Base-by-base conservation (phyloP, 1,140 invertebrate species). In the Colletes gigas region DNA sequence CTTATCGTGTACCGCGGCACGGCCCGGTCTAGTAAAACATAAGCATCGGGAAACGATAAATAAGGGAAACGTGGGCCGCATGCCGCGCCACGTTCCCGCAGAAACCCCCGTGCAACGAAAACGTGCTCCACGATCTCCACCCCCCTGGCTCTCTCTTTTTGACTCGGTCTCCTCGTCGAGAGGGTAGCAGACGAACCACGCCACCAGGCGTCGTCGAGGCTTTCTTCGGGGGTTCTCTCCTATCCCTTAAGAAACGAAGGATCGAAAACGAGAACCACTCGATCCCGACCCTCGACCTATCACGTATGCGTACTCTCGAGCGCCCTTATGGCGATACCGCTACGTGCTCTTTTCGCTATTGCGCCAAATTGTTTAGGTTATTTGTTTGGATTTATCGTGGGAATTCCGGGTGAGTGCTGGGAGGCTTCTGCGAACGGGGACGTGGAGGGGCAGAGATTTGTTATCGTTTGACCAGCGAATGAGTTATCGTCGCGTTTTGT, bases 41-140 rank as follows among this genome's bases (percentile, higher is more conserved):
- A 93, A 93, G 92, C 92, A 93, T 93, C 88, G 92, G 90, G 92
- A 92, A 93, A 93, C 92, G 92, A 93, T 93, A 93, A 93, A 93
- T 93, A 93, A 92, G 91, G 91, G 89, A 92, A 91, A 92, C 92
- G 92, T 93, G 92, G 92, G 74, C 88, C 90, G 92, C 91, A 93
- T 93, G 87, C 91, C 87, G 78, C 85, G 78, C 80, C 74, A 79
- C 75, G 74, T 74, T 71, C 66, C 76, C 84, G 81, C 59, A 76
- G 79, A 82, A 88, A 73, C 77, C 55, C 76, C 77, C 55, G 72
- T 59, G 65, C 60, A 54, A 50, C 54, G 59, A 82, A 81, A 73
- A 83, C 77, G 77, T 66, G 55, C 68, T 30, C 59, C n/a, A 9
- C 10, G 15, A 10, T 72, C 76, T 80, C 15, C 9, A 17, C 44